phyloP scores from a whole-genome alignment of 2,888 invertebrate genomes.

The Brenthis daphne region DNA sequence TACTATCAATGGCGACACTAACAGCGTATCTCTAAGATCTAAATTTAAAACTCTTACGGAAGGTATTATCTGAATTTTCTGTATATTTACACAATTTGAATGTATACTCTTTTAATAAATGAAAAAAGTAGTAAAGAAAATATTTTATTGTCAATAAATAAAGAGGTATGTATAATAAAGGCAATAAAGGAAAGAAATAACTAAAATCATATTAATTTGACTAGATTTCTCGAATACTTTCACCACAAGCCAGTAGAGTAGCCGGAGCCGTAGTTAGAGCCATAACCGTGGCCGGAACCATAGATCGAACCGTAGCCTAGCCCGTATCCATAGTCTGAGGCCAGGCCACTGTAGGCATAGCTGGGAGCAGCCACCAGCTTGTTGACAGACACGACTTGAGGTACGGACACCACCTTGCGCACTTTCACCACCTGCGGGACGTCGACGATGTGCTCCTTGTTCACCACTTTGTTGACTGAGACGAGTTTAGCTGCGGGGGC shows the following conservation, averaged over 20 bases:
- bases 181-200: background rate
- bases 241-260: conserved; percentile 43
- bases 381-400: conserved; percentile 61
- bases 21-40: too few relatives aligned
- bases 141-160: conserved; percentile 1
- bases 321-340: conserved; percentile 23
- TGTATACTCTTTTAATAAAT: background rate
- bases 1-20: too few relatives aligned
- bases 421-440: conserved; percentile 54
- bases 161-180: background rate
- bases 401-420: conserved; percentile 56
- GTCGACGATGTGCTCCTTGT: conserved; percentile 49
- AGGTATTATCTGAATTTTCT: too few relatives aligned
- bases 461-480: conserved; percentile 55
- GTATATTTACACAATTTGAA: background rate
- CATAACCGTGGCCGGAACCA: conserved; percentile 24
- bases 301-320: conserved; percentile 32
- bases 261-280: conserved; percentile 1
- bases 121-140: background rate
- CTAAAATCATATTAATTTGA: conserved; percentile 11
- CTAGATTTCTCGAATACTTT: background rate
- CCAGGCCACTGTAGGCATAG: conserved; percentile 34
- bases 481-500: conserved; percentile 42
- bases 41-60: too few relatives aligned
- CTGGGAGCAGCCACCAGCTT: conserved; percentile 53